Evolutionary conservation across 2,797 vertebrate species (phyloP).

Genomic region (Hippopotamyrus pictus): DNA sequence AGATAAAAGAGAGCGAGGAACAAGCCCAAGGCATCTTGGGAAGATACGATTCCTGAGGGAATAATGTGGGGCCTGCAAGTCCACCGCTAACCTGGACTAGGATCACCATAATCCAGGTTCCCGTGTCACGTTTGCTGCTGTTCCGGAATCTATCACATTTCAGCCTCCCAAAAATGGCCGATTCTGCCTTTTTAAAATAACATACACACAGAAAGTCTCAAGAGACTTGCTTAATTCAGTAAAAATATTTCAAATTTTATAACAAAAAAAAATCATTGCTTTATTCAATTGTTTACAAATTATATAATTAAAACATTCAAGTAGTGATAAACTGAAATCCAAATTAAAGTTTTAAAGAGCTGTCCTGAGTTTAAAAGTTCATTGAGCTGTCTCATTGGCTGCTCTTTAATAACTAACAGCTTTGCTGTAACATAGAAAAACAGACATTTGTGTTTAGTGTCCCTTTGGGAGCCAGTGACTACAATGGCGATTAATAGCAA

Average conservation of each 20-base stretch:
- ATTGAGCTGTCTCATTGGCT: background rate
- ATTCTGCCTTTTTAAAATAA: background rate
- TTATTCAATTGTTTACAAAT: background rate
- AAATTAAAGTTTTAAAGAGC: background rate
- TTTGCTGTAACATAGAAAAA: background rate
- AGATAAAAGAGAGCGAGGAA: slow-evolving; percentile 64
- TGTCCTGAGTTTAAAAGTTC: background rate
- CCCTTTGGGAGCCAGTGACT: background rate
- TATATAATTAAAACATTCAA: background rate
- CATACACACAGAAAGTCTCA: background rate
- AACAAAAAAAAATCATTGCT: background rate
- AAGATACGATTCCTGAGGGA: slow-evolving; percentile 4
- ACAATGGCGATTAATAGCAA: background rate
- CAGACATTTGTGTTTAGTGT: background rate
- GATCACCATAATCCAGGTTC: too few species aligned
- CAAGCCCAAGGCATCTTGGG: slow-evolving; percentile 51
- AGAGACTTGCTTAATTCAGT: background rate
- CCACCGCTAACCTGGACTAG: too few species aligned
- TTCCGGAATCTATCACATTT: background rate
- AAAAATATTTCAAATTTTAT: background rate
- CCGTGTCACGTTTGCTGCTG: background rate
- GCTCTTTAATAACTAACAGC: background rate
- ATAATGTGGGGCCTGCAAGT: background rate
- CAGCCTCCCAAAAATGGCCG: background rate
- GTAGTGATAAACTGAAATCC: background rate